Evolutionary conservation across 2,113 vertebrate genomes (phyloP).

Genomic region (Atlantisia rogersi): DNA sequence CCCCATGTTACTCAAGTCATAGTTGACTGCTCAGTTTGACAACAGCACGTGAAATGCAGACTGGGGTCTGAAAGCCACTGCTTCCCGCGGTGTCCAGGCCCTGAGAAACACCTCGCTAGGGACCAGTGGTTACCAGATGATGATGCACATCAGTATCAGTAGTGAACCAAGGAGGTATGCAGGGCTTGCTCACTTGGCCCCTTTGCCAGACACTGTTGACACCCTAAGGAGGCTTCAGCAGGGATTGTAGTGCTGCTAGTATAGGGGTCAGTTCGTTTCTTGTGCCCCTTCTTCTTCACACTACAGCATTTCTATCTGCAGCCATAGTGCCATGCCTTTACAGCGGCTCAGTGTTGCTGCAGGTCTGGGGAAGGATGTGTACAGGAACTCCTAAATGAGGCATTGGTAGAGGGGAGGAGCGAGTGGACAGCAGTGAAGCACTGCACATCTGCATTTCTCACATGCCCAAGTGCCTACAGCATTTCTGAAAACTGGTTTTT

Average conservation of each 20-base stretch:
- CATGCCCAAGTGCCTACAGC: background rate
- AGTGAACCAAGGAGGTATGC: too few species aligned
- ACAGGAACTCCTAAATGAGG: background rate
- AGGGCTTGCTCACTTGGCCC: background rate
- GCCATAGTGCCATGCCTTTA: accelerated
- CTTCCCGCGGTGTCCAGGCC: background rate
- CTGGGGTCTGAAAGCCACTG: too few species aligned
- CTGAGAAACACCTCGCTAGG: background rate
- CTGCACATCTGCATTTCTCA: background rate
- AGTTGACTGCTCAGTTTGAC: background rate
- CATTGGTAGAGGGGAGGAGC: background rate
- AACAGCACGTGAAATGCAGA: background rate
- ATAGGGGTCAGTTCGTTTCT: background rate
- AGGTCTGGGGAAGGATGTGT: background rate
- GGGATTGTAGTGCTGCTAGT: too few species aligned
- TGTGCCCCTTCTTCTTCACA: background rate
- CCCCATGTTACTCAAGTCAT: background rate
- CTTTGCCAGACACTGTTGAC: background rate
- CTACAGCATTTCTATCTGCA: background rate
- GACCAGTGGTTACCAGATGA: background rate
- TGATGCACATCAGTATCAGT: too few species aligned
- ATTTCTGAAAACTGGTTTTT: background rate
- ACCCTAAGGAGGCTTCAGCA: accelerated
- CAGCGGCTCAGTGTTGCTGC: background rate
- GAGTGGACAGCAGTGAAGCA: background rate